Percentiles rank a stretch among this genome's conserved stretches.
Conservation (phyloP, 2,888 invertebrate genomes). For the Pogonocherus hispidulus region DNA sequence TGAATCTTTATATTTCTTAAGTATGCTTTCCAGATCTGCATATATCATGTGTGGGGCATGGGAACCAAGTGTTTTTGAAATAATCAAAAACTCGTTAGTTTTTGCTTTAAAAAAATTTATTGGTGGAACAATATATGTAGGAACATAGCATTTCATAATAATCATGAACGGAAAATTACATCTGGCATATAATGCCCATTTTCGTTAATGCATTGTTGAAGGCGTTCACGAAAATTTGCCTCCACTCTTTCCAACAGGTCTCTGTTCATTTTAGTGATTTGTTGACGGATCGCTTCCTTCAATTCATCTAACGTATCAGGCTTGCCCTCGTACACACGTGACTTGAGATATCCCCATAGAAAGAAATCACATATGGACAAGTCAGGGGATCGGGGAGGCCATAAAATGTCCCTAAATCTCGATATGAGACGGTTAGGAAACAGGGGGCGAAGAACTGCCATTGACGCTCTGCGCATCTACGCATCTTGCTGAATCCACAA, state of each 20-base stretch:
- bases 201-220: constrained; percentile 34
- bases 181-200: constrained; percentile 27
- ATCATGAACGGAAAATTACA: constrained; percentile 22
- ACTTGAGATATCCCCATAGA: constrained; percentile 25
- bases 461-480: not conserved
- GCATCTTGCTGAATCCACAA: constrained; percentile 15
- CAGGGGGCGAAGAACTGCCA: constrained; percentile 13
- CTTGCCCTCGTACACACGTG: constrained; percentile 20
- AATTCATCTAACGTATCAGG: constrained; percentile 25
- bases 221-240: constrained; percentile 31
- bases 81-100: constrained; percentile 14
- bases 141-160: constrained; percentile 16
- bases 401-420: constrained; percentile 15
- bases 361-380: constrained; percentile 13
- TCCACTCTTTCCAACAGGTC: constrained; percentile 29
- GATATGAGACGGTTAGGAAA: constrained; percentile 26
- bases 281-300: constrained; percentile 31
- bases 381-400: constrained; percentile 7
- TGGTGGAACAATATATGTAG: constrained; percentile 12
- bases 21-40: not conserved
- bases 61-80: constrained; percentile 18
- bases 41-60: constrained; percentile 7
- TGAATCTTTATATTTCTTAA: no score
- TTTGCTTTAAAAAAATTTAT: constrained; percentile 11
- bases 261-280: constrained; percentile 30